Base-by-base conservation (phyloP, 2,113 vertebrate species). In the Ptilonorhynchus violaceus region DNA sequence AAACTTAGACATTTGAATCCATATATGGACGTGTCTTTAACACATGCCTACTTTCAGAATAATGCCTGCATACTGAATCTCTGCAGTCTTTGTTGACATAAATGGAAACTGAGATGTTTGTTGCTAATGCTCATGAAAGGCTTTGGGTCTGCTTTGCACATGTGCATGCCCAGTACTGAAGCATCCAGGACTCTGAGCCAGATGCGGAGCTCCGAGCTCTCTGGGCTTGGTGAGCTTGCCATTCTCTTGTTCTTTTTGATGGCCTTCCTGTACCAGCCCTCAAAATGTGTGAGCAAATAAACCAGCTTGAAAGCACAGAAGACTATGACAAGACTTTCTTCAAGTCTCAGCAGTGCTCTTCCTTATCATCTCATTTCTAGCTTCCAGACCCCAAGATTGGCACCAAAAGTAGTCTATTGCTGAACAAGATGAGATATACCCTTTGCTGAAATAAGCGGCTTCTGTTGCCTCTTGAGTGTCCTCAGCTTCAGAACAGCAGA, bases 71-170 rank as follows among this genome's bases (percentile, higher is more conserved):
- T 58, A 31, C 49, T 47, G 50, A 59, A 74, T 91, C 60, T 68
- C 35, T 84, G 72, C 47, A 84, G 90, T 52, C 49, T 23, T 58
- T 49, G 33, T 30, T 88, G 93, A 93, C 93, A 93, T 89, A 93
- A 92, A 92, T 85, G 92, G 93, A 90, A 92, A 70, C 53, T 0
- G 1, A 85, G 56, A 56, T 80, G 64, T 63, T 94, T 92, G 56
- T 88, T 83, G 62, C 76, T 92, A 91, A 41, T 49, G 76, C 59
- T 81, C 2, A 1, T 60, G 56, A 50, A n/a, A 84, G 56, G 44
- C 56, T 84, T 90, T 80, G 88, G 27, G 44, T 88, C 95, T 91
- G 93, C 60, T 89, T 85, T 89, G 68, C 88, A 82, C 37, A 60
- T 86, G 90, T 92, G 31, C 14, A 0, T 92, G 86, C 66, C 83